Evolutionary conservation across 2,113 vertebrate species (phyloP).

Genomic region (Agelaius tricolor): DNA sequence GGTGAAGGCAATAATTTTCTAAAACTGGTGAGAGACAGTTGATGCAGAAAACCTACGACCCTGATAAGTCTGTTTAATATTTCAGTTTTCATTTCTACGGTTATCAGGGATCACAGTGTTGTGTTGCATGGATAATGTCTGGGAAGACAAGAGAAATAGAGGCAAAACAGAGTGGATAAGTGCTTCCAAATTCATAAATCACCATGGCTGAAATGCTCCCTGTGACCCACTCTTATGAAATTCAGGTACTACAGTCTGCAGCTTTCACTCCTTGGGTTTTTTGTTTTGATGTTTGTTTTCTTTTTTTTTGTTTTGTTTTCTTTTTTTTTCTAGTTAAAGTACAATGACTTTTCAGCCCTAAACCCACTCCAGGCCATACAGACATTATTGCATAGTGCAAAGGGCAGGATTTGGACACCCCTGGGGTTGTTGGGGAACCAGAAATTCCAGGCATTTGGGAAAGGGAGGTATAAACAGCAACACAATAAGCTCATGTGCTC

Average conservation of each 20-base stretch:
- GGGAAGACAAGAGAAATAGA: not conserved
- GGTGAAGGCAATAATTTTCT: not conserved
- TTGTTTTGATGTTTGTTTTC: not conserved
- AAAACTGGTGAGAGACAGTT: not conserved
- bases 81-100: not conserved
- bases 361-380: not conserved
- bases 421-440: slow-evolving; percentile 3
- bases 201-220: not conserved
- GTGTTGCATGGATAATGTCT: not conserved
- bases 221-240: not conserved
- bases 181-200: not conserved
- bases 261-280: not conserved
- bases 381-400: not conserved
- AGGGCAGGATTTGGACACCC: not conserved
- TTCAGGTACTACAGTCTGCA: not conserved
- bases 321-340: not conserved
- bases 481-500: not conserved
- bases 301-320: too few relatives aligned
- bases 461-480: not conserved
- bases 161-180: not conserved
- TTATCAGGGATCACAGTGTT: not conserved
- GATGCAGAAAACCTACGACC: not conserved
- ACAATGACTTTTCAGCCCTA: not conserved
- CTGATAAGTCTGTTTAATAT: not conserved
- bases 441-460: slow-evolving; percentile 28